Evolutionary conservation across 2,113 vertebrate genomes (phyloP).

Genomic region (Burhinus oedicnemus): DNA sequence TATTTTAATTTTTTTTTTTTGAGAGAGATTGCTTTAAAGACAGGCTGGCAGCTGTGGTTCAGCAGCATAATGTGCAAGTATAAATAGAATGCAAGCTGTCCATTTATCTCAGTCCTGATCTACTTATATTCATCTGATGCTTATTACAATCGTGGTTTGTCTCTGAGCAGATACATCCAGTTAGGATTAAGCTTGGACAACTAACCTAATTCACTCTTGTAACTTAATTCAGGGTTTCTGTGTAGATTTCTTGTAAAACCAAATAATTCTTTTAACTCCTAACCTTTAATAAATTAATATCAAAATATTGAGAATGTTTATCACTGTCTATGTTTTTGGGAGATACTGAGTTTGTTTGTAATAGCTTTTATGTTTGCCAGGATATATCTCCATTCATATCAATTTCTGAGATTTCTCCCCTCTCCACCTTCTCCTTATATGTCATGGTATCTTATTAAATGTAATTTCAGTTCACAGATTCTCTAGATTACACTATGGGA

Average conservation of each 20-base stretch:
- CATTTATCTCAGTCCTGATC: conserved; percentile 44
- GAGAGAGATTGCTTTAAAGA: background rate
- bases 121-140: conserved; percentile 43
- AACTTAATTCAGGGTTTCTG: background rate
- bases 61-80: conserved; percentile 23
- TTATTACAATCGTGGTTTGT: conserved; percentile 3
- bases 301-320: background rate
- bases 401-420: background rate
- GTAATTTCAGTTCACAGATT: background rate
- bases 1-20: background rate
- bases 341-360: background rate
- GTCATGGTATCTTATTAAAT: background rate
- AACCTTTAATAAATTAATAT: background rate
- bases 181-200: conserved; percentile 49
- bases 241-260: background rate
- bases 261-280: background rate
- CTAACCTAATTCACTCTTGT: conserved; percentile 38
- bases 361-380: background rate
- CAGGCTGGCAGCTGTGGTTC: background rate
- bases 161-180: conserved; percentile 29
- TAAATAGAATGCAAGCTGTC: conserved; percentile 62
- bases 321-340: background rate
- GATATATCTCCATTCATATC: background rate
- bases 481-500: background rate
- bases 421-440: background rate